phyloP scores from a whole-genome alignment of 2,113 vertebrate species.

The Euleptes europaea region DNA sequence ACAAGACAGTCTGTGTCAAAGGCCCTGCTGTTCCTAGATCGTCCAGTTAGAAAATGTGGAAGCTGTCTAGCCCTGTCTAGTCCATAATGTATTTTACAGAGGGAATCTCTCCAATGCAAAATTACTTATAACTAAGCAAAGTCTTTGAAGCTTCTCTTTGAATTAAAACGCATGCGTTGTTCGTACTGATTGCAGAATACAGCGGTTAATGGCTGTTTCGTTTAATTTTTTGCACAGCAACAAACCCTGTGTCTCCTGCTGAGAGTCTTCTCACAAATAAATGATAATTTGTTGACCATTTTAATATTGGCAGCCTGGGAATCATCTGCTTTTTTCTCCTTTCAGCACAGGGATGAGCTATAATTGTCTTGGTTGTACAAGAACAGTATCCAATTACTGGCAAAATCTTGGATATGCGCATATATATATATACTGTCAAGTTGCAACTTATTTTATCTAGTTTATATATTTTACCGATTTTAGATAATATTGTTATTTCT shows the following conservation, averaged over 20 bases:
- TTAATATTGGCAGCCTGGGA: constrained; percentile 39
- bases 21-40: background rate
- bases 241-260: constrained; percentile 50
- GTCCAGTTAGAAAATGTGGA: background rate
- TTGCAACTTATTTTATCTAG: no score
- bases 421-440: no score
- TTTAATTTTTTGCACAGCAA: constrained; percentile 8
- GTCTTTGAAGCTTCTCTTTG: background rate
- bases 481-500: no score
- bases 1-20: background rate
- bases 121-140: background rate
- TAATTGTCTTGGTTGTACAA: constrained; percentile 6
- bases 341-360: constrained; percentile 36
- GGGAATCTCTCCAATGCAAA: background rate
- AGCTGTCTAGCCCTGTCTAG: no score
- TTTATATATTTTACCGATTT: no score
- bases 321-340: constrained; percentile 54
- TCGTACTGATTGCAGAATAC: constrained; percentile 10
- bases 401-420: background rate
- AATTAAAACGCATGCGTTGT: background rate
- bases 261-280: constrained; percentile 51
- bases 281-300: constrained; percentile 55
- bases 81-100: background rate
- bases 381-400: constrained; percentile 28
- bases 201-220: background rate